Conservation (phyloP, 2,113 vertebrate genomes). For the Grammomys surdaster region DNA sequence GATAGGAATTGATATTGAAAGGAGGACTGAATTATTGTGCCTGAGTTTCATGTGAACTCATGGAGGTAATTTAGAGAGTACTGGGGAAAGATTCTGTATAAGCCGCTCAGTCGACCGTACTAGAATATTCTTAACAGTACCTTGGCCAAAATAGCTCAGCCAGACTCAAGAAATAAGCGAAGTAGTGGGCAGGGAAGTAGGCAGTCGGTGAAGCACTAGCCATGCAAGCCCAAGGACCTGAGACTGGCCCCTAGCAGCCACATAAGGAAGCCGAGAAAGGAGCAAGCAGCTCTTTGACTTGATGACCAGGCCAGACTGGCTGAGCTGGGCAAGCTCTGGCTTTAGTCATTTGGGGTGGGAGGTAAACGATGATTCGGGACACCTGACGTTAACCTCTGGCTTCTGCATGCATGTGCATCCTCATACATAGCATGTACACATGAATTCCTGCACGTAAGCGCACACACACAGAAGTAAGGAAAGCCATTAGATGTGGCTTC, state of each 20-base stretch:
- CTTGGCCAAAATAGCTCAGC: too few species aligned
- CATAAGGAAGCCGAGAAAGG: not conserved
- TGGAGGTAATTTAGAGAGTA: not conserved
- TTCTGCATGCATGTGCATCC: not conserved
- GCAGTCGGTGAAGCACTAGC: not conserved
- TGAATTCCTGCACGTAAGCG: not conserved
- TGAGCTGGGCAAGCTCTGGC: not conserved
- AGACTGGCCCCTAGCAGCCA: not conserved
- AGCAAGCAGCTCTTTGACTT: not conserved
- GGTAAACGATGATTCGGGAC: not conserved
- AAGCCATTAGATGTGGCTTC: not conserved
- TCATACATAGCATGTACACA: not conserved
- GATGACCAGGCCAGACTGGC: not conserved
- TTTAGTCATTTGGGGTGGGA: not conserved
- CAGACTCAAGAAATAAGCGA: not conserved
- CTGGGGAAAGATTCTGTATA: not conserved
- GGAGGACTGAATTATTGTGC: not conserved
- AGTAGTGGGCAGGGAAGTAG: not conserved
- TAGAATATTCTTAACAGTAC: not conserved
- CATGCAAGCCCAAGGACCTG: not conserved
- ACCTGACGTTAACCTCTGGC: not conserved
- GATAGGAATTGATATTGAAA: slow-evolving; percentile 16
- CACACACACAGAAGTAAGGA: not conserved
- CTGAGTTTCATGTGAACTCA: not conserved
- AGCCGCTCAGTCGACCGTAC: not conserved